A percentile compares a stretch with the other conserved stretches of the same genome.
Evolutionary conservation across 1,140 invertebrate genomes (phyloP).

Genomic region (Adelges cooleyi): DNA sequence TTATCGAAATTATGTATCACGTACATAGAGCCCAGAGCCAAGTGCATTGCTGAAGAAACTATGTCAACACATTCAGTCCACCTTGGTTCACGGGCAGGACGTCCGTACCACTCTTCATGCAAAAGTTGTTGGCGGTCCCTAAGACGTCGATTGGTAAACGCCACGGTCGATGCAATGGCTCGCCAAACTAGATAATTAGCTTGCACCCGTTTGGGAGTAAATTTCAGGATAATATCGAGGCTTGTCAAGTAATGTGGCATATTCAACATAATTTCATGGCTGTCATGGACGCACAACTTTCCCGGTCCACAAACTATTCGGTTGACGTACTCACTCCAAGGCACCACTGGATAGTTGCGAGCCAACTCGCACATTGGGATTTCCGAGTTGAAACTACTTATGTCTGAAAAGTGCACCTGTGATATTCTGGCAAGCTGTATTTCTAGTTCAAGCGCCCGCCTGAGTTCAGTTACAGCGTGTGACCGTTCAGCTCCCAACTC

Average conservation of each 20-base stretch:
- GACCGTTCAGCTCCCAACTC: slow-evolving; percentile 67
- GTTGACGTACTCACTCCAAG: slow-evolving; percentile 48
- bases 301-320: not conserved
- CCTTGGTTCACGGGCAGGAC: not conserved
- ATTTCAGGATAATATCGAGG: slow-evolving; percentile 42
- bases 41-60: slow-evolving; percentile 42
- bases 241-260: slow-evolving; percentile 48
- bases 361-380: slow-evolving; percentile 54
- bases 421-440: slow-evolving; percentile 67
- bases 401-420: slow-evolving; percentile 31
- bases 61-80: not conserved
- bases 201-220: slow-evolving; percentile 48
- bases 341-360: slow-evolving; percentile 54
- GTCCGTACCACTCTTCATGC: not conserved
- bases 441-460: slow-evolving; percentile 79
- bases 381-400: too few species aligned
- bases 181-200: slow-evolving; percentile 56
- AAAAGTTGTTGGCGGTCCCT: not conserved
- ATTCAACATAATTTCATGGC: slow-evolving; percentile 48
- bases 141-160: not conserved
- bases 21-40: slow-evolving; percentile 47
- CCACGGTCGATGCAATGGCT: slow-evolving; percentile 37
- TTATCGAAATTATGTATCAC: slow-evolving; percentile 46
- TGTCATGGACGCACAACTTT: not conserved
- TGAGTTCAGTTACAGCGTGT: slow-evolving; percentile 56